Evolutionary conservation across 1,140 invertebrate species (phyloP).

Genomic region (Drosophila pachea): DNA sequence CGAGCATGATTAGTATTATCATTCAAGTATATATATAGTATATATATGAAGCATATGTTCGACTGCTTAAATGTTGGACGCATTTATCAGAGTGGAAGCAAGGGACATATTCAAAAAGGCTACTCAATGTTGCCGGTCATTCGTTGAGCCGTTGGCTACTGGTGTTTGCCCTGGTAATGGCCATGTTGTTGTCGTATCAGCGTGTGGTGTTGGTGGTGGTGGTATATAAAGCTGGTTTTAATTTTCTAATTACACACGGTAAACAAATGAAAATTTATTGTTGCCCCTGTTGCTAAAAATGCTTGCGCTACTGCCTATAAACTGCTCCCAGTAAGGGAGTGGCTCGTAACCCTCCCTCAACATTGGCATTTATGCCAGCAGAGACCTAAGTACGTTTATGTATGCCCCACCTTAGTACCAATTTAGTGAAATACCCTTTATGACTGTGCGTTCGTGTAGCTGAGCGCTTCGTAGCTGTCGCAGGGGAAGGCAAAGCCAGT

Average conservation of each 20-base stretch:
- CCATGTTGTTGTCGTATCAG: slow-evolving; percentile 41
- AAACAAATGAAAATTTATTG: slow-evolving; percentile 76
- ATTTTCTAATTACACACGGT: slow-evolving; percentile 75
- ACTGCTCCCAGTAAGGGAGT: slow-evolving; percentile 10
- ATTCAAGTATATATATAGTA: too few species aligned
- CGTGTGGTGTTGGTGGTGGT: slow-evolving; percentile 33
- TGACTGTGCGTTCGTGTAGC: slow-evolving; percentile 9
- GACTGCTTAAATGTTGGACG: too few species aligned
- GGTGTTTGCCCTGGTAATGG: slow-evolving; percentile 53
- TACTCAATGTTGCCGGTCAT: slow-evolving; percentile 31
- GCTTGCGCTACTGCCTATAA: slow-evolving; percentile 12
- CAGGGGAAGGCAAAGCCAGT: slow-evolving; percentile 1
- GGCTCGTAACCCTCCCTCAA: slow-evolving; percentile 16
- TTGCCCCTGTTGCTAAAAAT: slow-evolving; percentile 23
- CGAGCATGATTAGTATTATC: neutral
- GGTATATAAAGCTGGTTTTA: slow-evolving; percentile 71
- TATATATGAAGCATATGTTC: too few species aligned
- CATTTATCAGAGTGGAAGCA: too few species aligned
- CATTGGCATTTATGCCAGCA: slow-evolving; percentile 39
- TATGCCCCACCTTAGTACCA: slow-evolving; percentile 29
- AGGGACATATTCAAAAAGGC: slow-evolving; percentile 5
- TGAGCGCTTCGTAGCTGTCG: slow-evolving; percentile 14
- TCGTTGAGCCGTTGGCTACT: slow-evolving; percentile 29
- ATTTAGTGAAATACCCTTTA: slow-evolving; percentile 38
- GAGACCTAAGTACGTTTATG: slow-evolving; percentile 11